Percentiles rank a stretch among this genome's conserved stretches.
These are phyloP conservation scores for Acipenser oxyrinchus DNA, from an alignment of 2,797 vertebrate species.

Conservation along the genomic window DNA sequence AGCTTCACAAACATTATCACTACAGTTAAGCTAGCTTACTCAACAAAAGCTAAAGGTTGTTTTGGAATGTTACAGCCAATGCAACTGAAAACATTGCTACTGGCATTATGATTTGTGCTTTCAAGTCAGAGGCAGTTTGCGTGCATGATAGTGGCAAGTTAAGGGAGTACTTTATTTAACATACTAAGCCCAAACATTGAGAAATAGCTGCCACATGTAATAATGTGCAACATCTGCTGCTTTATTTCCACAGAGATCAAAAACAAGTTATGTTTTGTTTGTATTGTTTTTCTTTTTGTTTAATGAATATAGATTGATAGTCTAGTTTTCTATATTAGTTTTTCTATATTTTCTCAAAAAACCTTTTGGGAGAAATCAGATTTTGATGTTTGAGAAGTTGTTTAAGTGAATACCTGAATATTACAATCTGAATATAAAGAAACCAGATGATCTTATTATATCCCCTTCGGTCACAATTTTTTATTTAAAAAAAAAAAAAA, in stretches of 20 bases:
- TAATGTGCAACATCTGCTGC: conserved; percentile 23
- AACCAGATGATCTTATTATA: too few relatives aligned
- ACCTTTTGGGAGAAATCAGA: too few relatives aligned
- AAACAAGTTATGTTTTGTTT: too few relatives aligned
- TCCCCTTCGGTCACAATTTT: too few relatives aligned
- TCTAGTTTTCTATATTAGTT: too few relatives aligned
- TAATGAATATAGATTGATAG: too few relatives aligned
- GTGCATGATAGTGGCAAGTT: conserved; percentile 32
- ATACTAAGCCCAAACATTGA: conserved; percentile 33
- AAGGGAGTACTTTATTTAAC: conserved; percentile 41
- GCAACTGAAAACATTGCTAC: background rate
- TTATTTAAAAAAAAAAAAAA: too few relatives aligned
- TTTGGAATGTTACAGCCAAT: conserved; percentile 68
- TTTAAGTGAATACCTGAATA: too few relatives aligned
- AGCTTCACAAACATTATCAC: conserved; percentile 49
- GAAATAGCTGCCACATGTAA: conserved; percentile 27
- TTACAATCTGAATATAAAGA: too few relatives aligned
- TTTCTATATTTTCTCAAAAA: too few relatives aligned
- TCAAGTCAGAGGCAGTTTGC: conserved; percentile 29
- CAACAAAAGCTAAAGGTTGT: conserved; percentile 62
- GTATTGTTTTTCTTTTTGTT: too few relatives aligned
- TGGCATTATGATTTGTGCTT: background rate
- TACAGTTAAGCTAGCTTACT: conserved; percentile 48
- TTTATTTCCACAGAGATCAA: background rate
- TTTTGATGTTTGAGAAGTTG: too few relatives aligned